These are phyloP conservation scores for Anabacerthia variegaticeps DNA, from an alignment of 2,797 vertebrate species.

Conservation along the genomic window DNA sequence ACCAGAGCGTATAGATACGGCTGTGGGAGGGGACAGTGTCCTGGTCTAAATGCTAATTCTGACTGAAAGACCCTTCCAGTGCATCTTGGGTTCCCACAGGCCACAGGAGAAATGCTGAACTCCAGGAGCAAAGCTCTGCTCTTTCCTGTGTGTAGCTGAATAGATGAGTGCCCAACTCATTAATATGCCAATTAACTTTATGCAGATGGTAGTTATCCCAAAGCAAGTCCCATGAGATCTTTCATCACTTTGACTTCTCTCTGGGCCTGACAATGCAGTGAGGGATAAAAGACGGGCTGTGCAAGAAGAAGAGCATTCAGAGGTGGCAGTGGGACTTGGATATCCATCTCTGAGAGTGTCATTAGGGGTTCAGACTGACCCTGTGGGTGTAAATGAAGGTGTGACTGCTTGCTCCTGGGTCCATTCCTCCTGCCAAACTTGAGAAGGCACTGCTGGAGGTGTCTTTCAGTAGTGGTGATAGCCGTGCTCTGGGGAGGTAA, in stretches of 20 bases:
- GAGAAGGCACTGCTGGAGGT: neutral
- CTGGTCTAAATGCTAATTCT: neutral
- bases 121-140: neutral
- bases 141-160: neutral
- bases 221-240: neutral
- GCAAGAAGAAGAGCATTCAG: neutral
- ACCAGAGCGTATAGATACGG: fast-evolving
- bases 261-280: neutral
- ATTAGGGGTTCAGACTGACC: neutral
- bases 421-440: neutral
- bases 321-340: neutral
- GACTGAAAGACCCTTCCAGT: neutral
- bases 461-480: neutral
- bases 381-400: neutral
- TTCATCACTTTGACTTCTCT: neutral
- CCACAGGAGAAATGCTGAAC: neutral
- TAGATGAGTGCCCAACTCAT: neutral
- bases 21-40: neutral
- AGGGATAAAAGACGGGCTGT: neutral
- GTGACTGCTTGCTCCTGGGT: neutral
- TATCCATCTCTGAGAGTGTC: neutral
- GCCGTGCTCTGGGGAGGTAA: neutral
- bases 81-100: neutral
- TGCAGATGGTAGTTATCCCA: neutral
- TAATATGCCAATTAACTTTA: neutral